These are phyloP conservation scores for Clusia tigrina DNA, from an alignment of 2,888 invertebrate genomes.

Conservation along the genomic window DNA sequence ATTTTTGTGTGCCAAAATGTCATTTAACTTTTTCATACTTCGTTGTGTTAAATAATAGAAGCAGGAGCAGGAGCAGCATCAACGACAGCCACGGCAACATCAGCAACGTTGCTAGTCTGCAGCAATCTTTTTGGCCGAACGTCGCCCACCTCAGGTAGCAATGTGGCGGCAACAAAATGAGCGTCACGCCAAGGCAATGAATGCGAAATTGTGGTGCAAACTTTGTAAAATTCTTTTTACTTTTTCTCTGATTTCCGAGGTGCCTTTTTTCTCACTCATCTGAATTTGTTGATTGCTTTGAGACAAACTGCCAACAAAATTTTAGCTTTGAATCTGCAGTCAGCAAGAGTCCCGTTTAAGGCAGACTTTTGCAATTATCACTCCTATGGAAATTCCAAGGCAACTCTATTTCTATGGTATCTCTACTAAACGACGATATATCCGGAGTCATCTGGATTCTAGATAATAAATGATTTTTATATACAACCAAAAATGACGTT, in stretches of 20 bases:
- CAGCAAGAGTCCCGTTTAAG: no score
- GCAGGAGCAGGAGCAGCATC: neutral
- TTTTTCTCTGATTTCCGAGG: neutral
- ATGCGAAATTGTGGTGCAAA: conserved; percentile 8
- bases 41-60: neutral
- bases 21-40: neutral
- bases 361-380: no score
- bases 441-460: no score
- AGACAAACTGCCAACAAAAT: neutral
- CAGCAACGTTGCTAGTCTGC: no score
- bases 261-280: neutral
- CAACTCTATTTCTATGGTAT: no score
- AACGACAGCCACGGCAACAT: neutral
- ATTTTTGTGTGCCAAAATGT: neutral
- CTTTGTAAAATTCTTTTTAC: neutral
- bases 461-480: no score
- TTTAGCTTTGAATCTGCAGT: neutral
- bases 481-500: no score
- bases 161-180: neutral
- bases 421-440: no score
- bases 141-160: no score
- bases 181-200: conserved; percentile 5
- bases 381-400: no score
- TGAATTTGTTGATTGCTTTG: neutral
- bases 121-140: no score